Conservation (phyloP, 2,113 vertebrate species). For the Laticauda colubrina region DNA sequence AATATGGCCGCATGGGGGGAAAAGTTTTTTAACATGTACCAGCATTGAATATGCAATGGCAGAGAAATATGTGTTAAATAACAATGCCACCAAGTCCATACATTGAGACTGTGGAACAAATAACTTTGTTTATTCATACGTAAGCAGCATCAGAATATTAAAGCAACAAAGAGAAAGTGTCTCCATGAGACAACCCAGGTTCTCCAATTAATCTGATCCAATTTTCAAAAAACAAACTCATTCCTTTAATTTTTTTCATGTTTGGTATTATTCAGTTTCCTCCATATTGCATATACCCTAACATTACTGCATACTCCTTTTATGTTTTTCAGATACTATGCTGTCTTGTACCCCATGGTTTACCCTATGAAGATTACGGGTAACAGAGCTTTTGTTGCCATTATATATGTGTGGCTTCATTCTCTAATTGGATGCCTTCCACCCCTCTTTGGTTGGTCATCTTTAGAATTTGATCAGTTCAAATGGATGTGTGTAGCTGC, state of each 20-base stretch:
- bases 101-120: neutral
- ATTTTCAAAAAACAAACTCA: neutral
- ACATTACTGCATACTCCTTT: neutral
- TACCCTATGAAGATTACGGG: conserved; percentile 99
- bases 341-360: conserved; percentile 96
- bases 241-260: neutral
- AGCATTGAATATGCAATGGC: neutral
- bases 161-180: neutral
- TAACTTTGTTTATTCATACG: neutral
- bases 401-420: conserved; percentile 94
- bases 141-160: neutral
- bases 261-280: neutral
- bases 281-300: neutral
- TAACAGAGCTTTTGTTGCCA: conserved; percentile 87
- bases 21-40: neutral
- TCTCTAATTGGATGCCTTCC: conserved; percentile 92
- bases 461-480: conserved; percentile 92
- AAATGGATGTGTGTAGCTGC: conserved; percentile 96
- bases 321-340: conserved; percentile 83
- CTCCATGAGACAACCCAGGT: neutral
- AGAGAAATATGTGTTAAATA: neutral
- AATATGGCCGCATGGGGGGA: neutral
- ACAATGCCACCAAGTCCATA: neutral
- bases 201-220: neutral
- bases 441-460: conserved; percentile 93